Base-by-base conservation (phyloP, 2,113 vertebrate genomes). In the Trematocara nigrifrons region DNA sequence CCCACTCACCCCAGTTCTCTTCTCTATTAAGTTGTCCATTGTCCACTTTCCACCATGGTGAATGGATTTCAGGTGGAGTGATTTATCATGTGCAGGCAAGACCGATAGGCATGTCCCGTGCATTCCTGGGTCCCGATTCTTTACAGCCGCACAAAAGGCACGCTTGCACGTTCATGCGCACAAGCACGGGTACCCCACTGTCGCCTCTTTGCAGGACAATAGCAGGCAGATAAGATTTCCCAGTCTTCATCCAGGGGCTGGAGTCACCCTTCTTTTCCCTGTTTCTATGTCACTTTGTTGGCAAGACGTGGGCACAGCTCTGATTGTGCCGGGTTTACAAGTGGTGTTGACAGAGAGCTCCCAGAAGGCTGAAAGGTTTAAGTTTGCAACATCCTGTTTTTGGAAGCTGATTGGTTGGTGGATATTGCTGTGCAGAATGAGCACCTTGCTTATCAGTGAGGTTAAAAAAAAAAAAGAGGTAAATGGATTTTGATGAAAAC, bases 311-410 rank as follows among this genome's bases (percentile, higher is more conserved):
- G 94, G 83, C 86, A 85, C 35, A 18, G 87, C 84, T 86, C 80
- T 83, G 42, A 76, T 82, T 79, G 87, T 89, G 66, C 71, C 61
- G 52, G 79, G 51, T 80, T 66, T 86, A 76, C 22, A 18, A 79
- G 74, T 15, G 71, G 64, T n/a, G 94, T 86, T 86, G 91, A 94
- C 85, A 84, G 91, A 82, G 77, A 5, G n/a, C 53, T 66, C 54
- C 86, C 35, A 82, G 76, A 47, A 53, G 33, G 66, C 42, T n/a
- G 35, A 12, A 45, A 49, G 82, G 54, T 89, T 87, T 49, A 74
- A 87, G 56, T 40, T 13, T 20, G 59, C 82, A 49, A 38, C 89
- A 94, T 95, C 93, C 93, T 94, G 91, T 94, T 94, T 64, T 91
- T 78, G 86, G 51, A 64, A 77, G 20, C 52, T 77, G 82, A 94